Percentiles rank a stretch among this genome's conserved stretches.
Evolutionary conservation across 2,797 vertebrate species (phyloP).

Genomic region (Rhinatrema bivittatum): DNA sequence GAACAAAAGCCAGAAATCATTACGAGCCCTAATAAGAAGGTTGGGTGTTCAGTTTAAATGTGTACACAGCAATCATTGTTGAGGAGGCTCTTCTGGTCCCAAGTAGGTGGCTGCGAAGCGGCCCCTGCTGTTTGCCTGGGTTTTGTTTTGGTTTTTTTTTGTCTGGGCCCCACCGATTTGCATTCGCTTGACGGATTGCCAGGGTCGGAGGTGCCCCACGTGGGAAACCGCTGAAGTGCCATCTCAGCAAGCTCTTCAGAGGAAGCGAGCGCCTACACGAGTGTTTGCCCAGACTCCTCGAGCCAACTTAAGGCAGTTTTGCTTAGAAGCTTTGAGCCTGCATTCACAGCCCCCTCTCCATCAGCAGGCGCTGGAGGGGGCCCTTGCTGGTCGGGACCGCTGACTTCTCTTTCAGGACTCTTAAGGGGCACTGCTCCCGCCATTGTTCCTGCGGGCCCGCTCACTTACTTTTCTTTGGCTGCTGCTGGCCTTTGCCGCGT

Average conservation of each 20-base stretch:
- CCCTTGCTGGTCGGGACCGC: background rate
- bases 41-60: conserved; percentile 55
- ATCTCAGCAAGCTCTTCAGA: conserved; percentile 66
- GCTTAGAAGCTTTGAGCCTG: conserved; percentile 43
- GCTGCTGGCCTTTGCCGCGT: no score
- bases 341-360: conserved; percentile 48
- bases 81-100: conserved; percentile 47
- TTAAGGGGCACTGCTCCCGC: no score
- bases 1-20: conserved; percentile 50
- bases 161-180: conserved; percentile 60
- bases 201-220: conserved; percentile 68
- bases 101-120: conserved; percentile 65
- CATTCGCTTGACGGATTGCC: conserved; percentile 68
- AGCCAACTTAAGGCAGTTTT: conserved; percentile 55
- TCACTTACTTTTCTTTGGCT: no score
- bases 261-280: conserved; percentile 48
- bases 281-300: conserved; percentile 63
- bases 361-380: conserved; percentile 33
- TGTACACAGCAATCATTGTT: conserved; percentile 61
- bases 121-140: conserved; percentile 62
- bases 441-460: no score
- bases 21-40: conserved; percentile 51
- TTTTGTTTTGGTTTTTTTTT: conserved; percentile 66
- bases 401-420: no score
- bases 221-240: conserved; percentile 69